Evolutionary conservation across 1,140 invertebrate genomes (phyloP).

Genomic region (Anoplophora glabripennis): DNA sequence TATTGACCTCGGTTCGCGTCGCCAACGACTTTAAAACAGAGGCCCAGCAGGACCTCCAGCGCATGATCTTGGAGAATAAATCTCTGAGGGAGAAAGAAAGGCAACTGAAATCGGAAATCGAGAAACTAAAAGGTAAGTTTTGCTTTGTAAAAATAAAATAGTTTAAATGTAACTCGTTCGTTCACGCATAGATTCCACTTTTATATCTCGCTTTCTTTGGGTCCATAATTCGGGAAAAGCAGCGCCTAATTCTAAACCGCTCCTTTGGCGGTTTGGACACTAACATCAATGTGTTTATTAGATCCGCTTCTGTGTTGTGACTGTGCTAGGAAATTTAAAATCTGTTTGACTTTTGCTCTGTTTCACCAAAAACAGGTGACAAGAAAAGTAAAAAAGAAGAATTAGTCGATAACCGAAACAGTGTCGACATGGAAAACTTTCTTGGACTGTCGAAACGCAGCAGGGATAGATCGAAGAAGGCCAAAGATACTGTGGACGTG

Average conservation of each 20-base stretch:
- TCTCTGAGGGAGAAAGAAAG: conserved; percentile 73
- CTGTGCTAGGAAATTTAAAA: not conserved
- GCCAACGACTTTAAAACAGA: conserved; percentile 93
- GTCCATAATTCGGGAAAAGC: not conserved
- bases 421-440: no score
- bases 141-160: not conserved
- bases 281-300: not conserved
- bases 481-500: no score
- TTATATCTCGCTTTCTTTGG: not conserved
- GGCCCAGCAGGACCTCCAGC: conserved; percentile 78
- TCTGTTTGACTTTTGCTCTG: no score
- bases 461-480: no score
- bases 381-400: no score
- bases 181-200: not conserved
- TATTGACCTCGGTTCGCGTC: conserved; percentile 88
- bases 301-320: not conserved
- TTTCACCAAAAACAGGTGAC: no score
- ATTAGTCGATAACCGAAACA: no score
- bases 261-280: not conserved
- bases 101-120: conserved; percentile 73
- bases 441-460: no score
- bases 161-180: not conserved
- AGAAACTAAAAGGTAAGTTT: conserved; percentile 69
- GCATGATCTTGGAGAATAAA: conserved; percentile 79
- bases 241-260: not conserved